These are phyloP conservation scores for Octodon degus DNA, from an alignment of 2,113 vertebrate genomes.

Conservation along the genomic window DNA sequence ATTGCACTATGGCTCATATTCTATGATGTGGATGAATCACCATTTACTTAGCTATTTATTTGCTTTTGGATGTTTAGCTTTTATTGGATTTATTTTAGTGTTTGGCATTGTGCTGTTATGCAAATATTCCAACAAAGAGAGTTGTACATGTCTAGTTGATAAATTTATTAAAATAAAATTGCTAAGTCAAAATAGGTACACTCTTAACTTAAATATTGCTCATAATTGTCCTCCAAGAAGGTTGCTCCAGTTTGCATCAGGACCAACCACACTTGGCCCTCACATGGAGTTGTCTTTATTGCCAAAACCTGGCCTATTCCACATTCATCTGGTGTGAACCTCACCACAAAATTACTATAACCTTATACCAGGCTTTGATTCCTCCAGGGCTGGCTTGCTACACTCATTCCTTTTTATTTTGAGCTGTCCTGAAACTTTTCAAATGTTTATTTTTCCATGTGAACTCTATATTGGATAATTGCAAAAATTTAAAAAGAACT, in stretches of 20 bases:
- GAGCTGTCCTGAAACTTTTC: background rate
- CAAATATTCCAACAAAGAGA: background rate
- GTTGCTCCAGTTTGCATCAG: background rate
- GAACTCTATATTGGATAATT: background rate
- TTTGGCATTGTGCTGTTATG: background rate
- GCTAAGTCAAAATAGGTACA: background rate
- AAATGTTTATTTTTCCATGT: background rate
- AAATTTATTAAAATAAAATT: conserved; percentile 25
- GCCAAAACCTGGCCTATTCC: background rate
- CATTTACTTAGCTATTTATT: background rate
- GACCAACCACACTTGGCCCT: background rate
- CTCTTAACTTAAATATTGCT: conserved; percentile 1
- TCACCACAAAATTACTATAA: background rate
- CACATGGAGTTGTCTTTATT: background rate
- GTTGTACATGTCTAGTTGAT: background rate
- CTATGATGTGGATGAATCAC: background rate
- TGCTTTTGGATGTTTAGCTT: background rate
- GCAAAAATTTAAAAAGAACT: conserved; percentile 1
- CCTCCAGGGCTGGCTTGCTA: background rate
- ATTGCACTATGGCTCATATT: background rate
- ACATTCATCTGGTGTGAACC: background rate
- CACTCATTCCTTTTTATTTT: background rate
- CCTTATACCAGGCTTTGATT: background rate
- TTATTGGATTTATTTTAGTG: background rate
- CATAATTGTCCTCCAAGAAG: background rate